Base-by-base conservation (phyloP, 2,113 vertebrate genomes). In the Cygnus buccinator region DNA sequence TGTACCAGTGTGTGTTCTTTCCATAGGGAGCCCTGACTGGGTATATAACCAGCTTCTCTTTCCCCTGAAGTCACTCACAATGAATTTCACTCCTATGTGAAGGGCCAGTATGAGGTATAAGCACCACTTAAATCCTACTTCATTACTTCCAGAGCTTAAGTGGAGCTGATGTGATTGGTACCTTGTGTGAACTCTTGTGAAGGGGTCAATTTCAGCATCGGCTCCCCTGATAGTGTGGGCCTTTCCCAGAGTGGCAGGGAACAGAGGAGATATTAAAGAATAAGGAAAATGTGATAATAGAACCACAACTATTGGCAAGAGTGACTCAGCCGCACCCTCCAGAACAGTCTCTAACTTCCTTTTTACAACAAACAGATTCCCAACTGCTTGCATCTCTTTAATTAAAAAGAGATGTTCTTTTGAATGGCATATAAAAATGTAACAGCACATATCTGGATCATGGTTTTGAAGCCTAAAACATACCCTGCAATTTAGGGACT, bases 141-240 rank as follows among this genome's bases (percentile, higher is more conserved):
- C 93, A 20, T 73, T 92, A 87, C 39, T 82, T 82, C 73, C 73
- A 89, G 89, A 77, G 83, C 52, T 84, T 31, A 68, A 68, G 84
- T 8, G 58, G 80, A 92, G 77, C 54, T 76, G 77, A 54, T 50
- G 83, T 48, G 46, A 48, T 50, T 4, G 5, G 35, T 66, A 58
- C 50, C 28, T 59, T 35, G 44, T 65, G 83, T 62, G 78, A 79
- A 75, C 17, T 57, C 75, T 41, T 37, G 46, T 23, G 21, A 12
- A 86, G 48, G 58, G 35, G 7, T 84, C 70, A 66, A 79, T 52
- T 81, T 75, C 76, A 71, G 62, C 79, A 65, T 41, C 4, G 1
- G 15, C 33, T 57, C 35, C 73, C 57, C n/a, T 80, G 70, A 58
- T 2, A 33, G 31, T 31, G 28, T 43, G 58, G 35, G 67, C 17